Percentiles rank a stretch among this genome's conserved stretches.
These are phyloP conservation scores for Esperia sulphurella DNA, from an alignment of 2,888 invertebrate genomes.

Conservation along the genomic window DNA sequence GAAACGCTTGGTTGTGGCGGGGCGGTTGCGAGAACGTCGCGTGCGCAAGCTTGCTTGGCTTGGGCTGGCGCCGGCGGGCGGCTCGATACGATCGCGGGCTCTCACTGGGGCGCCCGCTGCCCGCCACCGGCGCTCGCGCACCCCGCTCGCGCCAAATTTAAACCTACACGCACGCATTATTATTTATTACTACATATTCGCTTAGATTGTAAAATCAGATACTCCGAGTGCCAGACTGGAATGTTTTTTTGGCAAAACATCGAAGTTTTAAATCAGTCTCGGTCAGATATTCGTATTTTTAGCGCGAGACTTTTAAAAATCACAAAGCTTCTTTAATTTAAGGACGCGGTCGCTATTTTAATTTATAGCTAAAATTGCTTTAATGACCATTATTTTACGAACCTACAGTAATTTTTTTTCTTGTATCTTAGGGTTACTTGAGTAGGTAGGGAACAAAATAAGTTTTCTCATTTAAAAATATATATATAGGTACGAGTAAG, in stretches of 20 bases:
- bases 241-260: slow-evolving; percentile 52
- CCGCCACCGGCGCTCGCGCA: not conserved
- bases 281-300: slow-evolving; percentile 22
- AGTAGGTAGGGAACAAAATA: too few relatives aligned
- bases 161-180: slow-evolving; percentile 52
- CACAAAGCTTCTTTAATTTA: slow-evolving; percentile 4
- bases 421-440: too few relatives aligned
- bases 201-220: slow-evolving; percentile 52
- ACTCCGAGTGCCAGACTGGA: slow-evolving; percentile 35
- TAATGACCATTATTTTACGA: too few relatives aligned
- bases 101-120: slow-evolving; percentile 1
- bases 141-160: slow-evolving; percentile 35
- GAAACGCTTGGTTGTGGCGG: not conserved
- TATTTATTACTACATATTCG: slow-evolving; percentile 66
- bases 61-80: slow-evolving; percentile 3
- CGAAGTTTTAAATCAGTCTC: slow-evolving; percentile 28
- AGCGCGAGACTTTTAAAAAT: slow-evolving; percentile 10
- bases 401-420: too few relatives aligned
- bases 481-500: too few relatives aligned
- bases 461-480: too few relatives aligned
- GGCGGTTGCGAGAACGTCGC: not conserved
- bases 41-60: slow-evolving; percentile 9
- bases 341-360: too few relatives aligned
- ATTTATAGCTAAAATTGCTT: too few relatives aligned
- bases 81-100: slow-evolving; percentile 1